phyloP scores from a whole-genome alignment of 2,113 vertebrate genomes.

The Paracyprichromis sp. region DNA sequence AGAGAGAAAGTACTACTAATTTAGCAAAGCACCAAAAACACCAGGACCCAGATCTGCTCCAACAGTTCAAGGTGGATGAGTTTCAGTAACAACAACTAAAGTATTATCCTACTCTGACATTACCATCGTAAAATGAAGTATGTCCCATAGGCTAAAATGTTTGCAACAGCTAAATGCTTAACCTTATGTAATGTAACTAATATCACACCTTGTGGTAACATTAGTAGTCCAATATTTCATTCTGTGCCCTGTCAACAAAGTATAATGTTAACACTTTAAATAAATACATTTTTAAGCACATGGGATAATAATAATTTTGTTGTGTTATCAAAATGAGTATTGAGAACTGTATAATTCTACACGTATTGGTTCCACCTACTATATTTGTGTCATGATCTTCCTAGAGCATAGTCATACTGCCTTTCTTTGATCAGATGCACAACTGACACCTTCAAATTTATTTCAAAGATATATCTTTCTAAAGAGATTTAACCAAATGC shows the following conservation, averaged over 20 bases:
- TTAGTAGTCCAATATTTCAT: neutral
- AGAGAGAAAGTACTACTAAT: neutral
- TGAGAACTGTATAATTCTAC: neutral
- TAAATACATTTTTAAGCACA: neutral
- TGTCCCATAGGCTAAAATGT: neutral
- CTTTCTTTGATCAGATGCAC: neutral
- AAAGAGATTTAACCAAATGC: neutral
- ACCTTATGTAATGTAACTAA: neutral
- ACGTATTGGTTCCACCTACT: fast-evolving
- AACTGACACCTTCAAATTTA: neutral
- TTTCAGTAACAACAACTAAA: neutral
- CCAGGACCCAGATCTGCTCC: neutral
- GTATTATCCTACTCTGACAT: neutral
- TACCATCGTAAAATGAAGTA: neutral
- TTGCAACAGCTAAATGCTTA: neutral
- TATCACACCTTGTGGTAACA: neutral
- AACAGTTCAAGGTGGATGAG: neutral
- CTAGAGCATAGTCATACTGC: neutral
- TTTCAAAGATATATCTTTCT: neutral
- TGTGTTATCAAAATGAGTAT: neutral
- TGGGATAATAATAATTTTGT: neutral
- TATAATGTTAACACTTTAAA: neutral
- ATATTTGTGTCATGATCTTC: neutral
- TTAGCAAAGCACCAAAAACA: neutral
- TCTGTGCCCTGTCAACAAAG: neutral